Evolutionary conservation across 2,113 vertebrate species (phyloP), one percentile per base, ranked within the genome.

Genomic region (Pygoscelis adeliae): DNA sequence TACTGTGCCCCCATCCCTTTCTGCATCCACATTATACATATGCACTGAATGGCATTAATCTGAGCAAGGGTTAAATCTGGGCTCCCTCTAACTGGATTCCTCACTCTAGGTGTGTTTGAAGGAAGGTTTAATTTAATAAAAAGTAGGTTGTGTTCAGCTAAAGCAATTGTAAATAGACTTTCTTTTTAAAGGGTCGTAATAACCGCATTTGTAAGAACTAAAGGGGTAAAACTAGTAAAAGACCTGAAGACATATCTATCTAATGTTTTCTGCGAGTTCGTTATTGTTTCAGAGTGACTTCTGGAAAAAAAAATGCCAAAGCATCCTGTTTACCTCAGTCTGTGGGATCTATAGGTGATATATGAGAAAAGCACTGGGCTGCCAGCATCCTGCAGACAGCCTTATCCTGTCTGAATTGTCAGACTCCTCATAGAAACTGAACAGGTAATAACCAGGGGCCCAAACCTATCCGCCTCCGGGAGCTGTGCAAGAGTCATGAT

Each of bases 21-120:
- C 66, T 56, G 46, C 53, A 30, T 17, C 81, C 59, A 4, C 14
- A 0, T 40, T 29, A 5, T 4, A 26, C 32, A 1, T 14, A 3
- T 30, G 38, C 47, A 5, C 42, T 6, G n/a, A 42, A 19, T 5
- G 40, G 50, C 49, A 6, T 12, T 9, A 3, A 8, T 40, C 50
- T 40, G 76, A 72, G 59, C 65, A 16, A 19, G 65, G 40, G 44
- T 44, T 53, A 23, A 34, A 29, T 14, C 52, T n/a, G 62, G 46
- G 9, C 27, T 44, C 55, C n/a, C 59, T n/a, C n/a, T 6, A 0
- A 6, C 40, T 29, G 69, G 15, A 23, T 15, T 67, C 69, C 72
- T 76, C 38, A 11, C 52, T 49, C 21, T 1, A 26, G 72, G 23
- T 55, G 69, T 55, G 38, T 69, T 59, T 62, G 87, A 77, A 58